Evolutionary conservation across 2,888 invertebrate species (phyloP).

Genomic region (Serripes groenlandicus): DNA sequence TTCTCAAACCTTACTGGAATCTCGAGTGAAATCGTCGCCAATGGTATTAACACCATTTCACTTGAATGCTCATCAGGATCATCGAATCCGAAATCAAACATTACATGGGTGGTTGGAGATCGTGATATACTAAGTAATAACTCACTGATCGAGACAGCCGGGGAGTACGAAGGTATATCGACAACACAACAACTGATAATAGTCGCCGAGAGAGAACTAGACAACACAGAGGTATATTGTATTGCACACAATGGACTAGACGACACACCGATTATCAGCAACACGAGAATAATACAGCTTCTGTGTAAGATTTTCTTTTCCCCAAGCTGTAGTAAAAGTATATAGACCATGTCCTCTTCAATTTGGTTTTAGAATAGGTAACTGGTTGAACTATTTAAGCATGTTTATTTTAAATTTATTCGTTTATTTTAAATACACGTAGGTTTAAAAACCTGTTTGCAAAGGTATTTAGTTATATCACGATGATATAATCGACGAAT

Average conservation of each 20-base stretch:
- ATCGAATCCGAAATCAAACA: neutral
- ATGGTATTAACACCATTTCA: neutral
- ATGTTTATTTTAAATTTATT: too few relatives aligned
- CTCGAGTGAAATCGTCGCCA: neutral
- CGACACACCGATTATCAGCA: neutral
- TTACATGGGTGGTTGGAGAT: neutral
- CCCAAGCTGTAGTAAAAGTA: too few relatives aligned
- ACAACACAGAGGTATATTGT: neutral
- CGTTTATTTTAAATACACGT: too few relatives aligned
- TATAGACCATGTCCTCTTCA: too few relatives aligned
- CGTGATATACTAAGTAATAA: neutral
- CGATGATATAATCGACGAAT: too few relatives aligned
- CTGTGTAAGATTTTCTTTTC: too few relatives aligned
- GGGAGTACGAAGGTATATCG: neutral
- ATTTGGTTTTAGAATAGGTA: too few relatives aligned
- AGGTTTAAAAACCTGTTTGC: too few relatives aligned
- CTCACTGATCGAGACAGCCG: neutral
- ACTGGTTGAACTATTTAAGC: too few relatives aligned
- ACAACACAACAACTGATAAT: neutral
- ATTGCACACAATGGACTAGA: neutral
- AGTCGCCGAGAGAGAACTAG: neutral
- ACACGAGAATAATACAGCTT: neutral
- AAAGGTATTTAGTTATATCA: too few relatives aligned
- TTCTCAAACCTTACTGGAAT: neutral
- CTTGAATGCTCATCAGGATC: neutral